Evolutionary conservation across 2,888 invertebrate species (phyloP).

Genomic region (Melieria picta): DNA sequence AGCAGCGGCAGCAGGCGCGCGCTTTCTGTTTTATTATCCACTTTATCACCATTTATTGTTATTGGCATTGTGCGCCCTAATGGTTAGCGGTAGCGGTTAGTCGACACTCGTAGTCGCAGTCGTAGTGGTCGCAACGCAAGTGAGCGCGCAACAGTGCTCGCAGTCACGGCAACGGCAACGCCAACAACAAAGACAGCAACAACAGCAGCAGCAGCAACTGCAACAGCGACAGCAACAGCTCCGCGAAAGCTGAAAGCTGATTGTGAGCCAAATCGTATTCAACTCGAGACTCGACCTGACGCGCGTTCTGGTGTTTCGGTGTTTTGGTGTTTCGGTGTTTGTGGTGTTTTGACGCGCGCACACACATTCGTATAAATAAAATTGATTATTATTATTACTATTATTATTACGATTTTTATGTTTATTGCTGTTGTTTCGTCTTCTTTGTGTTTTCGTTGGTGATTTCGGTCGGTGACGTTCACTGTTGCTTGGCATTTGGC

Average conservation of each 20-base stretch:
- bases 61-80: constrained; percentile 49
- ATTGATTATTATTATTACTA: constrained; percentile 47
- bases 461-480: no score
- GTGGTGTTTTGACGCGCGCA: constrained; percentile 21
- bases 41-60: constrained; percentile 62
- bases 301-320: no score
- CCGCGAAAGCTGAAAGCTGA: constrained; percentile 12
- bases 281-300: constrained; percentile 15
- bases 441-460: no score
- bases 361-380: constrained; percentile 36
- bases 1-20: constrained; percentile 66
- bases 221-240: constrained; percentile 28
- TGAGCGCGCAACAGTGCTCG: constrained; percentile 13
- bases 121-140: constrained; percentile 3
- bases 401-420: constrained; percentile 44
- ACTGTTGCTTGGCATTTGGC: no score
- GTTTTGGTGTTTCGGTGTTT: not conserved
- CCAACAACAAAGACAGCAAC: constrained; percentile 21
- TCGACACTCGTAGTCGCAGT: constrained; percentile 7
- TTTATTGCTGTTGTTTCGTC: constrained; percentile 30
- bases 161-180: not conserved
- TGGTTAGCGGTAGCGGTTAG: constrained; percentile 7
- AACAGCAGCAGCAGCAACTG: constrained; percentile 10
- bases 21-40: constrained; percentile 65
- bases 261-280: constrained; percentile 6